phyloP scores from a whole-genome alignment of 2,113 vertebrate species.

The Leucosticte australis region DNA sequence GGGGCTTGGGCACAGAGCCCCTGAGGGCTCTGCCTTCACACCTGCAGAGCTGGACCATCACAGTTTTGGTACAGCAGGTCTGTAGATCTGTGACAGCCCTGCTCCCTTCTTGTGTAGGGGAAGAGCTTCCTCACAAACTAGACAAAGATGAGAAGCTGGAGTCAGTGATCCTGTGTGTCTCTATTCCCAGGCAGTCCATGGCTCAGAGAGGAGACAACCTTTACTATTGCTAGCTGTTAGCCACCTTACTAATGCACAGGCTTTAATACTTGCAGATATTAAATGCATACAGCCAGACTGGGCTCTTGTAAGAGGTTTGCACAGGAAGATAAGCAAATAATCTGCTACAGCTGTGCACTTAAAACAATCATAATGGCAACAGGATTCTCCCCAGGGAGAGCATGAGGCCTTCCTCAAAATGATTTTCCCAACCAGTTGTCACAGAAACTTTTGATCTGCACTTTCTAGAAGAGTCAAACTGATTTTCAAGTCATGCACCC shows the following conservation, averaged over 20 bases:
- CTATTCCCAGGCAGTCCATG: not conserved
- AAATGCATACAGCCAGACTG: not conserved
- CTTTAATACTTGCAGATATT: not conserved
- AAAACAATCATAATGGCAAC: not conserved
- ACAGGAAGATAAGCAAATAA: not conserved
- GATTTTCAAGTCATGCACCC: not conserved
- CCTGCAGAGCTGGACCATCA: not conserved
- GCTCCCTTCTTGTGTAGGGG: not conserved
- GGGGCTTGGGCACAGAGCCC: not conserved
- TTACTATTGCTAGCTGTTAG: not conserved
- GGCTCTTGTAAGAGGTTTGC: not conserved
- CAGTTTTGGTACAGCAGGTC: not conserved
- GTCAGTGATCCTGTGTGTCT: not conserved
- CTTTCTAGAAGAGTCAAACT: not conserved
- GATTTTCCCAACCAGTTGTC: not conserved
- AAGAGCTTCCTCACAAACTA: not conserved
- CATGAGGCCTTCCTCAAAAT: not conserved
- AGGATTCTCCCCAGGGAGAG: not conserved
- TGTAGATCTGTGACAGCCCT: fast-evolving
- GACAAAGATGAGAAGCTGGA: not conserved
- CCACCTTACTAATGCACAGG: not conserved
- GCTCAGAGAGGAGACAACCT: not conserved
- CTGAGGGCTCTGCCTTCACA: not conserved
- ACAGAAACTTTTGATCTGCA: not conserved
- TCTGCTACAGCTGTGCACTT: not conserved